Percentiles rank a stretch among this genome's conserved stretches.
These are phyloP conservation scores for Sphaerolaimus hirsutus DNA, from an alignment of 2,888 invertebrate genomes.

Conservation along the genomic window DNA sequence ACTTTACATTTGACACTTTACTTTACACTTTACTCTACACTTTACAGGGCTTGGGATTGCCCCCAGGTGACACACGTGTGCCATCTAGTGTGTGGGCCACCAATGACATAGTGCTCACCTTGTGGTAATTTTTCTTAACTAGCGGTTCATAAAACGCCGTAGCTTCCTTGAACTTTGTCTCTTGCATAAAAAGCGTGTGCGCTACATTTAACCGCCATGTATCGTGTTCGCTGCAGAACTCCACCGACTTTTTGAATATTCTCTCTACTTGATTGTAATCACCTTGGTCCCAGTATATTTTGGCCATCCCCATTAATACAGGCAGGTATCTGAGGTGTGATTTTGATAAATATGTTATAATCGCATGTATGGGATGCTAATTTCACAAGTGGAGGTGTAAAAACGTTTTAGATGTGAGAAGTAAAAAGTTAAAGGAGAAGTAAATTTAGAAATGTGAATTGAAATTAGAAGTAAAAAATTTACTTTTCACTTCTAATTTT, in stretches of 20 bases:
- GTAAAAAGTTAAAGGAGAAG: no score
- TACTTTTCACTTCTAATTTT: no score
- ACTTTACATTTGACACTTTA: no score
- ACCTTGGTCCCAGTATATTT: conserved; percentile 89
- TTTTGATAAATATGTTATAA: neutral
- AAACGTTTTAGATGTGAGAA: no score
- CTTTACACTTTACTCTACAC: no score
- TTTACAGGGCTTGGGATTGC: no score
- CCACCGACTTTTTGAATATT: conserved; percentile 81
- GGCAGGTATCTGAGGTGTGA: conserved; percentile 51
- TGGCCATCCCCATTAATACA: conserved; percentile 94
- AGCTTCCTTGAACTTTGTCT: conserved; percentile 89
- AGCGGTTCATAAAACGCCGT: conserved; percentile 92
- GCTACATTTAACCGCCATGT: conserved; percentile 92
- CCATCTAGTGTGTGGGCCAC: no score
- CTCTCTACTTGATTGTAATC: conserved; percentile 86
- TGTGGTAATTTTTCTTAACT: conserved; percentile 74
- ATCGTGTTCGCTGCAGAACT: conserved; percentile 90
- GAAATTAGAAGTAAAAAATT: no score
- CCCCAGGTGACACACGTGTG: no score
- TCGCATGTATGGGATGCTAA: neutral
- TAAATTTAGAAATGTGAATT: no score
- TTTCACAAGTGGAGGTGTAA: no score
- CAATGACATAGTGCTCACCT: conserved; percentile 24
- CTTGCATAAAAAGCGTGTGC: conserved; percentile 96